These are phyloP conservation scores for Lemur catta DNA, from an alignment of 2,797 vertebrate species.

Conservation along the genomic window DNA sequence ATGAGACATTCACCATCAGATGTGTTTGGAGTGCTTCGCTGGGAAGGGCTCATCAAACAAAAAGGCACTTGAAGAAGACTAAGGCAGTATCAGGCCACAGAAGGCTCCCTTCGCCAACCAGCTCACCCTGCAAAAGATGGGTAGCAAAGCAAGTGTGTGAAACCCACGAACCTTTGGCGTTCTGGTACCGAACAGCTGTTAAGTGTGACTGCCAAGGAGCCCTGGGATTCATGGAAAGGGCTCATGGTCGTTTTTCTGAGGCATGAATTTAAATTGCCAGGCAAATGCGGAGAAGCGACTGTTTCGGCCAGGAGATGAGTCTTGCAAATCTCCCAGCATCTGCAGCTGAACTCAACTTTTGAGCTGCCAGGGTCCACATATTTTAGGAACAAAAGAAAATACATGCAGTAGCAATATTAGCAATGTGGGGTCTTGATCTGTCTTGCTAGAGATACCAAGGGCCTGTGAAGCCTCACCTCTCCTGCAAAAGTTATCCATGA, in stretches of 20 bases:
- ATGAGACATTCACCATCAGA: not conserved
- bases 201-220: not conserved
- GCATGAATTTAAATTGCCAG: not conserved
- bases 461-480: not conserved
- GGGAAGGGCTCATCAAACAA: not conserved
- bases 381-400: not conserved
- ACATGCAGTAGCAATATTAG: not conserved
- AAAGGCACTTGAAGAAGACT: not conserved
- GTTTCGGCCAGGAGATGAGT: not conserved
- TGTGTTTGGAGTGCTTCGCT: not conserved
- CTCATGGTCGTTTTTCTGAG: not conserved
- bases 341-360: not conserved
- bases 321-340: not conserved
- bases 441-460: not conserved
- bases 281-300: not conserved
- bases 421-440: not conserved
- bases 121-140: not conserved
- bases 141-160: not conserved
- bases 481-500: not conserved
- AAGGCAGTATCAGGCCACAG: not conserved
- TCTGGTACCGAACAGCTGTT: not conserved
- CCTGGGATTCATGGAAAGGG: not conserved
- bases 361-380: not conserved
- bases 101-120: not conserved
- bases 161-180: not conserved